phyloP scores from a whole-genome alignment of 2,797 vertebrate genomes.

The Phrynocephalus guinanensis region DNA sequence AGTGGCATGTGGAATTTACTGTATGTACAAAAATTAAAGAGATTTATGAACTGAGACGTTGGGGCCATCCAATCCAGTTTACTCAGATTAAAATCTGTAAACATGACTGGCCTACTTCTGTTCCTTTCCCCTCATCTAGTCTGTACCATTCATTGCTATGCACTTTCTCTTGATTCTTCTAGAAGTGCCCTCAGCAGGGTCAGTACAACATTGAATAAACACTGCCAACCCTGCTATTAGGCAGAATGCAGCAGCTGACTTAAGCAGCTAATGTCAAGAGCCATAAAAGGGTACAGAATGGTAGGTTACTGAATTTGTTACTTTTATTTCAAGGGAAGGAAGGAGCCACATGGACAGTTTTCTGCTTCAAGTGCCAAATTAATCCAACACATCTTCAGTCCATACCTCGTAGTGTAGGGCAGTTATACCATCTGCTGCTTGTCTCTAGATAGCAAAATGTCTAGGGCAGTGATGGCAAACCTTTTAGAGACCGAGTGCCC shows the following conservation, averaged over 20 bases:
- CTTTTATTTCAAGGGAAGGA: not conserved
- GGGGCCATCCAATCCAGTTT: not conserved
- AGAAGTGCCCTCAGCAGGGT: not conserved
- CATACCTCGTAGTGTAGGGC: not conserved
- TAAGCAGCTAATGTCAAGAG: not conserved
- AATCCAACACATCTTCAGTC: not conserved
- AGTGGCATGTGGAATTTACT: conserved; percentile 33
- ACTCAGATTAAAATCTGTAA: conserved; percentile 1
- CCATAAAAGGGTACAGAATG: not conserved
- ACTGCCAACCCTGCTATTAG: not conserved
- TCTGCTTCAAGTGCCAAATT: not conserved
- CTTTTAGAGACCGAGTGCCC: too few relatives aligned
- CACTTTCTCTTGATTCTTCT: not conserved
- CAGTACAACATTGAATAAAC: not conserved
- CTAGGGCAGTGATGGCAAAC: not conserved
- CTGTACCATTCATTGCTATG: not conserved
- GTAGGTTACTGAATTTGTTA: not conserved
- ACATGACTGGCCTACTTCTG: not conserved
- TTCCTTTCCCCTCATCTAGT: not conserved
- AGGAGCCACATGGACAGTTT: not conserved
- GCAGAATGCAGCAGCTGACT: not conserved
- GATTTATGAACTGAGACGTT: conserved; percentile 9
- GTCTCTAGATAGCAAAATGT: not conserved
- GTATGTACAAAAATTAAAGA: conserved; percentile 20
- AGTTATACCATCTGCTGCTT: too few relatives aligned